These are phyloP conservation scores for Euleptes europaea DNA, from an alignment of 2,113 vertebrate genomes.

Conservation along the genomic window DNA sequence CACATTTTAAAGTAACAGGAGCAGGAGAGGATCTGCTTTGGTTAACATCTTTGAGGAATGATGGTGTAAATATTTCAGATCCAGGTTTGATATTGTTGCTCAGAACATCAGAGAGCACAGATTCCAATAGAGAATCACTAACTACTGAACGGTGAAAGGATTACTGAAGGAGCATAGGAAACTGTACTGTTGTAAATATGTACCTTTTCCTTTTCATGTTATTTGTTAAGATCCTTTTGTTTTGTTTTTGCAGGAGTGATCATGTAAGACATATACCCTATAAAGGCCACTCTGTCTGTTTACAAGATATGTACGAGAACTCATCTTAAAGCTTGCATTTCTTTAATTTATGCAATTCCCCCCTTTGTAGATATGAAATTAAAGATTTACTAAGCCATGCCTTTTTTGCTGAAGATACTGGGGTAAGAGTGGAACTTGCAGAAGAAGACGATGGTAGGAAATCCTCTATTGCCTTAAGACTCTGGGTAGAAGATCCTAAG, in stretches of 20 bases:
- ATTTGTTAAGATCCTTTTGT: not conserved
- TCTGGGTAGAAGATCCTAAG: slow-evolving; percentile 98
- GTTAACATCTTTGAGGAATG: not conserved
- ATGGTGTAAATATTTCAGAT: not conserved
- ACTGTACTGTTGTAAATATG: too few relatives aligned
- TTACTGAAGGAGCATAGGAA: too few relatives aligned
- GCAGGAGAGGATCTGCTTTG: not conserved
- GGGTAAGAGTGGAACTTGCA: slow-evolving; percentile 95
- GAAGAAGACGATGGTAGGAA: slow-evolving; percentile 96
- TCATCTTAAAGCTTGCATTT: slow-evolving; percentile 11
- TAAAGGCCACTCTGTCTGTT: slow-evolving; percentile 2
- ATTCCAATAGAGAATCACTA: too few relatives aligned
- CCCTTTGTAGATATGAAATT: slow-evolving; percentile 89
- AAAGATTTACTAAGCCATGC: slow-evolving; percentile 97
- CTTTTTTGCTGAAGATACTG: slow-evolving; percentile 98
- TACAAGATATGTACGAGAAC: not conserved
- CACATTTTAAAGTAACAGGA: not conserved
- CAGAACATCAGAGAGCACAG: too few relatives aligned
- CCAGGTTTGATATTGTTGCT: too few relatives aligned
- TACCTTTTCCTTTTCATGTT: not conserved
- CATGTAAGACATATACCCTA: not conserved
- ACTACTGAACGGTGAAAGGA: too few relatives aligned
- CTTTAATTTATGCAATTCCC: slow-evolving; percentile 39
- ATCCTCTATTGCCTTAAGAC: slow-evolving; percentile 91
- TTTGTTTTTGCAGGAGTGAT: not conserved